Evolutionary conservation across 2,888 invertebrate species (phyloP), one percentile per base, ranked within the genome.

Genomic region (Dasysyrphus albostriatus): DNA sequence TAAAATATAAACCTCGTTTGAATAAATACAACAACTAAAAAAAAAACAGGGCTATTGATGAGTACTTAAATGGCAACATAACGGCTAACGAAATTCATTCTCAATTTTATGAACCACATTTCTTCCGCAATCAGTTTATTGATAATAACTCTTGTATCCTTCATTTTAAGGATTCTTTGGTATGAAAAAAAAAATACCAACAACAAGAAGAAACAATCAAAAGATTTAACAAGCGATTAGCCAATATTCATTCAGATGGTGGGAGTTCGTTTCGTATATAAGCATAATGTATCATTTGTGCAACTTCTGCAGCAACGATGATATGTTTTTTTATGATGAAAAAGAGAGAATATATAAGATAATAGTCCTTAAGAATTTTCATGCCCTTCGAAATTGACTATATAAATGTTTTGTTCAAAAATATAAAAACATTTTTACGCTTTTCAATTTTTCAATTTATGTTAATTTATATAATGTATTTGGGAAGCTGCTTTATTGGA

Each of bases 171-270:
- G 10, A 19, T 34, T 16, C 10, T 24, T 61, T 37, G 24, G 29
- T 54, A 29, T 61, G 16, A 10, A 44, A 0, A 29, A 5, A 44
- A 12, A 7, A 24, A 14, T n/a, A 42, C 19, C 1, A 63, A 63
- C 16, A 49, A 65, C 47, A 47, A 65, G 54, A 67, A 84, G 19
- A 77, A 81, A 77, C 67, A 85, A 85, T 85, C 76, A 85, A 81
- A 81, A 76, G 59, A 85, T 85, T 85, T 85, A 85, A 76, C 81
- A 70, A 73, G 69, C 81, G 76, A 85, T 85, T 81, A 81, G 84
- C 81, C 84, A 77, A 81, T 69, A 69, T 69, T 69, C 54, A 54
- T 69, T 69, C 54, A 10, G 73, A 76, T 73, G 72, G 61, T 56
- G 47, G 34, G 37, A 63, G 39, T 42, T 61, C 9, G n/a, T n/a